Evolutionary conservation across 2,888 invertebrate genomes (phyloP).

Genomic region (Matsumyia berberina): DNA sequence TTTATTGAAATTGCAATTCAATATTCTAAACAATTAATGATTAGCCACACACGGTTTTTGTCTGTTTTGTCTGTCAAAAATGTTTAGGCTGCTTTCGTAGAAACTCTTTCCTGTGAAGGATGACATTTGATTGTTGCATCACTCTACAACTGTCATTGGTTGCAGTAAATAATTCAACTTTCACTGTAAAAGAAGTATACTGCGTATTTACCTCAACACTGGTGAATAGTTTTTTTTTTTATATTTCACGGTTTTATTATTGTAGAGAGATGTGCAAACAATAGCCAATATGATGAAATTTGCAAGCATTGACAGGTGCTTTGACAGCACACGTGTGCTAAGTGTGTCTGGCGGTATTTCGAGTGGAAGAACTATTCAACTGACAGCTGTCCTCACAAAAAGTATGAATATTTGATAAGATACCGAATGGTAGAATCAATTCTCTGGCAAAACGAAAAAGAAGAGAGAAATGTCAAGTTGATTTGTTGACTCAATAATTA

Average conservation of each 20-base stretch:
- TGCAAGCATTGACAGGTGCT: slow-evolving; percentile 19
- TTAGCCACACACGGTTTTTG: slow-evolving; percentile 18
- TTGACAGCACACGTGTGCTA: slow-evolving; percentile 10
- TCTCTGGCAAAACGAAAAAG: slow-evolving; percentile 23
- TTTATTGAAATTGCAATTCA: slow-evolving; percentile 47
- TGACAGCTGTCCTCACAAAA: neutral
- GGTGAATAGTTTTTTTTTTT: slow-evolving; percentile 18
- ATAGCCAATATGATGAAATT: slow-evolving; percentile 18
- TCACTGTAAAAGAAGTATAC: slow-evolving; percentile 38
- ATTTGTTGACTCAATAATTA: slow-evolving; percentile 44
- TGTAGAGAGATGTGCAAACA: slow-evolving; percentile 27
- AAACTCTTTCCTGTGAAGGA: slow-evolving; percentile 4
- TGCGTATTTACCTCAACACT: slow-evolving; percentile 16
- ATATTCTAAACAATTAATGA: slow-evolving; percentile 51
- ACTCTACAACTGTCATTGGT: neutral
- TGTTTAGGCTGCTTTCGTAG: neutral
- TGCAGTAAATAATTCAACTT: slow-evolving; percentile 14
- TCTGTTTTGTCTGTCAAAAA: slow-evolving; percentile 12
- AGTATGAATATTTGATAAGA: slow-evolving; percentile 2
- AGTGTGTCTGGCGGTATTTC: slow-evolving; percentile 11
- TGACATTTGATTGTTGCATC: slow-evolving; percentile 37
- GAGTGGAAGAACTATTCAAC: slow-evolving; percentile 22
- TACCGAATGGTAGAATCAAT: neutral
- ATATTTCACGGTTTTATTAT: neutral
- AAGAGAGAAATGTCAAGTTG: slow-evolving; percentile 19